Evolutionary conservation across 92 coral and sea anemone genomes (phyloP), one percentile per base, ranked within the genome.

Genomic region (Bergia puertoricense): DNA sequence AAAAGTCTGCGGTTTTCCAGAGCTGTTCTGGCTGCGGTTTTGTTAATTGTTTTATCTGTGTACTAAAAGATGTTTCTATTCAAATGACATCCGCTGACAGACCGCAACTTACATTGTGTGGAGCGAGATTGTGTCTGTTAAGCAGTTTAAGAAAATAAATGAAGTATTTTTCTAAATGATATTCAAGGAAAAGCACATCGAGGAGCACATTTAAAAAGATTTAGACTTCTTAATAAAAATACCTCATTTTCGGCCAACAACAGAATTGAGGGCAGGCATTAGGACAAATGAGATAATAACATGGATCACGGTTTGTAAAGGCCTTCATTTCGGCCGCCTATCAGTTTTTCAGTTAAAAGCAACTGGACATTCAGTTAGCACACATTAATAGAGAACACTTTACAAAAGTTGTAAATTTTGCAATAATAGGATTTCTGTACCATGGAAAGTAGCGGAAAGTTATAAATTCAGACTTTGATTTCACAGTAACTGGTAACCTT

Each of bases 41-140:
- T 23, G 78, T 37, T 44, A 84, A 84, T 84, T 84, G 87, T 73
- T 84, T 20, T 82, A 82, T 67, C 86, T 65, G 57, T 82, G 86
- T 67, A 36, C 23, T 30, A 48, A 84, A 84, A 84, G 79, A 82
- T 84, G 77, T 71, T 84, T 84, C 75, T 71, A 48, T 84, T 84
- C 78, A 72, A 66, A 69, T 38, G 40, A 71, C 87, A 84, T 84
- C 87, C 87, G 87, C 65, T 45, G 44, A 30, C 22, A 23, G 66
- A 84, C 87, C 87, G 66, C 87, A 84, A 80, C n/a, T 38, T 80
- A 54, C 36, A 37, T 30, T 20, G 6, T 8, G 11, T 56, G 36
- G n/a, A 14, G 46, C 44, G 43, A 23, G n/a, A 11, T 0, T 44
- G 77, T 15, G 62, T 48, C 44, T 42, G 46, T 36, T 48, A n/a